A percentile compares a stretch with the other conserved stretches of the same genome.
These are phyloP conservation scores for Pangasius larnaudii DNA, from an alignment of 2,797 vertebrate species.

Conservation along the genomic window DNA sequence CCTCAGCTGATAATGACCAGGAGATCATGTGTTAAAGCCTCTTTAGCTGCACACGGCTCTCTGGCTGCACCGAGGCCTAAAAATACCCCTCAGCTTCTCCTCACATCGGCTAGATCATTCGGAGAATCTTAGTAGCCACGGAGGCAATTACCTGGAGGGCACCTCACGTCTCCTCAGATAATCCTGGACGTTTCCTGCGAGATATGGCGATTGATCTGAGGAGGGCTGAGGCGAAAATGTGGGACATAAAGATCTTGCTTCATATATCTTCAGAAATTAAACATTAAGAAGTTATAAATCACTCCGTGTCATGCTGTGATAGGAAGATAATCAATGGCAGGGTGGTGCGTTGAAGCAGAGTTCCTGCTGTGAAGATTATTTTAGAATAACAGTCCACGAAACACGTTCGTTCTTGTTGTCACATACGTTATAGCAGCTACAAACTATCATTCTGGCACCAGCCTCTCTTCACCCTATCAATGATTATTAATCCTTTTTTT, in stretches of 20 bases:
- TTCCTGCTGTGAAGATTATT: background rate
- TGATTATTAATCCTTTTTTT: background rate
- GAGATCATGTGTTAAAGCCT: slow-evolving; percentile 44
- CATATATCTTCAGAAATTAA: background rate
- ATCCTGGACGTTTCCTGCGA: slow-evolving; percentile 32
- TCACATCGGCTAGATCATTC: slow-evolving; percentile 15
- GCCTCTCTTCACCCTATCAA: background rate
- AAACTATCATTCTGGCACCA: background rate
- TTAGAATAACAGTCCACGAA: background rate
- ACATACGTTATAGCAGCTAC: background rate
- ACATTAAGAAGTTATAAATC: background rate
- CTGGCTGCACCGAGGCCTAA: slow-evolving; percentile 22
- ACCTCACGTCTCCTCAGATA: slow-evolving; percentile 31
- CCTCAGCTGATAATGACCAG: slow-evolving; percentile 27
- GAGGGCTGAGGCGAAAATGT: background rate
- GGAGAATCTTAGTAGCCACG: slow-evolving; percentile 31
- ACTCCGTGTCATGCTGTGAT: background rate
- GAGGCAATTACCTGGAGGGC: slow-evolving; percentile 48
- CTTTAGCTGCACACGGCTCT: background rate
- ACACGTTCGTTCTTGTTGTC: background rate
- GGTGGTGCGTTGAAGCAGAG: too few relatives aligned
- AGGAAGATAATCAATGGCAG: background rate
- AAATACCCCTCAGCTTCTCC: slow-evolving; percentile 34
- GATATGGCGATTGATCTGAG: slow-evolving; percentile 38
- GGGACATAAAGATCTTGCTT: background rate